Conservation (phyloP, 1,140 invertebrate species). For the Lerema accius region DNA sequence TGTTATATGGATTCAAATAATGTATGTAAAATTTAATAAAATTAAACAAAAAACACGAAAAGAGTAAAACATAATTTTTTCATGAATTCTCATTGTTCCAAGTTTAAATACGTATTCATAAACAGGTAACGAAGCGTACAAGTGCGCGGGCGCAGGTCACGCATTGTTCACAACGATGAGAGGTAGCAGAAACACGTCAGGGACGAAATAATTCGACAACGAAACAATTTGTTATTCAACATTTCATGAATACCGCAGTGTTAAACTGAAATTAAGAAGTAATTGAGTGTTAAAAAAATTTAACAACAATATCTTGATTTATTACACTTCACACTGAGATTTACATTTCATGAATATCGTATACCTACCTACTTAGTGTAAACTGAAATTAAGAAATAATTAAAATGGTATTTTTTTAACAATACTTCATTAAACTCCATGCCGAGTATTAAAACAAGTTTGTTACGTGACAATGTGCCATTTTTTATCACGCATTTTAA, state of each 20-base stretch:
- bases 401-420: no score
- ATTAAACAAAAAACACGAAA: background rate
- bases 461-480: no score
- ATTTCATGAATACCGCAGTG: conserved; percentile 17
- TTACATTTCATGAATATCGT: no score
- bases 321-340: no score
- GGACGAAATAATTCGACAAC: conserved; percentile 23
- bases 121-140: conserved; percentile 35
- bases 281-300: background rate
- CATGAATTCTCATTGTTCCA: conserved; percentile 20
- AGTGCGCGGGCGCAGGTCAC: conserved; percentile 51
- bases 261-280: conserved; percentile 11
- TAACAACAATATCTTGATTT: conserved; percentile 1
- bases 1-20: no score
- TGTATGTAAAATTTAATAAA: no score
- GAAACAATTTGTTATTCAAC: conserved; percentile 25
- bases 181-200: conserved; percentile 36
- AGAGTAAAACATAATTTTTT: conserved; percentile 11
- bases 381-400: no score
- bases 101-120: conserved; percentile 31
- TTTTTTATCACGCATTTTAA: no score
- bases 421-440: no score
- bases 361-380: conserved; percentile 10
- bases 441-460: no score
- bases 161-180: conserved; percentile 49